These are phyloP conservation scores for Baryphthengus martii DNA, from an alignment of 2,113 vertebrate species.

Conservation along the genomic window DNA sequence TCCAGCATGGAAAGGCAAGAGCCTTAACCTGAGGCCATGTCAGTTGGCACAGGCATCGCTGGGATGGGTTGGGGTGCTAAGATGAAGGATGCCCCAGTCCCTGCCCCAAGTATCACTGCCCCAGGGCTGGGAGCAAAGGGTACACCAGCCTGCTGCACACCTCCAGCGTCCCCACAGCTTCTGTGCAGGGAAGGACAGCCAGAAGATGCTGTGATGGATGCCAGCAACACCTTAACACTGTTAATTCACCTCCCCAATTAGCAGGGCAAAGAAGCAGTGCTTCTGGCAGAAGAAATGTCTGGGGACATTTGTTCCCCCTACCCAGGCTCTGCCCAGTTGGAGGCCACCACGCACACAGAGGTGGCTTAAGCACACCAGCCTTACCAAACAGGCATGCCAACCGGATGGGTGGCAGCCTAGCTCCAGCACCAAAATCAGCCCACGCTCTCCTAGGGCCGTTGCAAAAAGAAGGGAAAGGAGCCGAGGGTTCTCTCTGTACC, in stretches of 20 bases:
- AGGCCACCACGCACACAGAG: not conserved
- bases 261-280: not conserved
- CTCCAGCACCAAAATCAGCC: not conserved
- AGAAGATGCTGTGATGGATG: accelerated
- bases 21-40: accelerated
- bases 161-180: not conserved
- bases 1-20: not conserved
- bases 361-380: not conserved
- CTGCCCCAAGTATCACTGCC: not conserved
- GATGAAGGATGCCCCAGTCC: not conserved
- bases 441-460: no score
- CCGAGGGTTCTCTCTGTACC: not conserved
- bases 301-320: not conserved
- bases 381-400: accelerated
- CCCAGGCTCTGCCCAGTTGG: not conserved
- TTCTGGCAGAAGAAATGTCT: not conserved
- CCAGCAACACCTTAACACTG: accelerated
- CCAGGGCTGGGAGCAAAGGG: not conserved
- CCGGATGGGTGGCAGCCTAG: not conserved
- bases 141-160: accelerated
- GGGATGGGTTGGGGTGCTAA: not conserved
- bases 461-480: not conserved
- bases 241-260: not conserved
- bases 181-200: not conserved
- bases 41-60: accelerated